Evolutionary conservation across 2,797 vertebrate species (phyloP).

Genomic region (Hyperoplus immaculatus): DNA sequence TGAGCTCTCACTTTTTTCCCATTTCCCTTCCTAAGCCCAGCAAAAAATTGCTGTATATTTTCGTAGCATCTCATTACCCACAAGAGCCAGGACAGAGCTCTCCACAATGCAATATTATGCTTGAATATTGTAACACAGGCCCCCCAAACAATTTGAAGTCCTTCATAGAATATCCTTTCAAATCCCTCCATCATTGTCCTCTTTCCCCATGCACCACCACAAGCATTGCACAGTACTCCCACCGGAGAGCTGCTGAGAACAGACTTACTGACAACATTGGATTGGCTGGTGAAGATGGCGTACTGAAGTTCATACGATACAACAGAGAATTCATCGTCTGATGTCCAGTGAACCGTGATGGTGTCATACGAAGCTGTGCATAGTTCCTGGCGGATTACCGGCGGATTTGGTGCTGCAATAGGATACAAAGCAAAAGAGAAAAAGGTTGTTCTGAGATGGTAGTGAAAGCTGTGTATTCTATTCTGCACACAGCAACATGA

Average conservation of each 20-base stretch:
- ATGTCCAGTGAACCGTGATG: slow-evolving; percentile 98
- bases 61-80: slow-evolving; percentile 60
- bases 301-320: slow-evolving; percentile 98
- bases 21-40: slow-evolving; percentile 26
- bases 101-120: slow-evolving; percentile 40
- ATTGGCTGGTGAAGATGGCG: slow-evolving; percentile 96
- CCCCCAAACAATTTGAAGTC: slow-evolving; percentile 39
- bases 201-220: slow-evolving; percentile 25
- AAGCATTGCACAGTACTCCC: slow-evolving; percentile 16
- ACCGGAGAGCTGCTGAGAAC: slow-evolving; percentile 8
- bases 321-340: slow-evolving; percentile 97
- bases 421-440: slow-evolving; percentile 39
- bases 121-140: slow-evolving; percentile 46
- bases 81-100: slow-evolving; percentile 34
- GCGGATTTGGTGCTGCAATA: slow-evolving; percentile 92
- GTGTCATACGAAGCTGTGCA: slow-evolving; percentile 98
- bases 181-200: slow-evolving; percentile 43
- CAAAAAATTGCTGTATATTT: slow-evolving; percentile 41
- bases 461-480: slow-evolving; percentile 39
- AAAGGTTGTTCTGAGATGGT: slow-evolving; percentile 38
- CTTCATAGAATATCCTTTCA: slow-evolving; percentile 43
- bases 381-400: slow-evolving; percentile 96
- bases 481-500: slow-evolving; percentile 33
- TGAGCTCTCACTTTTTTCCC: slow-evolving; percentile 33
- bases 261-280: slow-evolving; percentile 97